A percentile compares a stretch with the other conserved stretches of the same genome.
These are phyloP conservation scores for Cherax quadricarinatus DNA, from an alignment of 1,140 invertebrate genomes.

Conservation along the genomic window DNA sequence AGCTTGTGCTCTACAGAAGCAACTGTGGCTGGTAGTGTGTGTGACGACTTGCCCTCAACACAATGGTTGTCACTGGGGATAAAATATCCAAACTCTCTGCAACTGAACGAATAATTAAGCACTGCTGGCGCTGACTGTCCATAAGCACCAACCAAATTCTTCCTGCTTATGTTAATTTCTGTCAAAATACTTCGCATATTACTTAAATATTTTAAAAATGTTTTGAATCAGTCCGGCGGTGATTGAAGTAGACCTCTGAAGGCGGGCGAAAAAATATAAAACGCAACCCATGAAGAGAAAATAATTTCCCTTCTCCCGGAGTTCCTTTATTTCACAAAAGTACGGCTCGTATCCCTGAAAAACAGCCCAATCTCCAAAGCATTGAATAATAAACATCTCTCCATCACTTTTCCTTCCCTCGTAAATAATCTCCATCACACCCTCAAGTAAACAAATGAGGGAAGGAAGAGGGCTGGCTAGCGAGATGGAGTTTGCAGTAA, in stretches of 20 bases:
- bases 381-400: constrained; percentile 43
- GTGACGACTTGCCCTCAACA: constrained; percentile 7
- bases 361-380: constrained; percentile 45
- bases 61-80: constrained; percentile 50
- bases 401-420: background rate
- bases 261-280: background rate
- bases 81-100: constrained; percentile 43
- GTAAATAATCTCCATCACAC: background rate
- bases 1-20: background rate
- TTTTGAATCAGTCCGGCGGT: background rate
- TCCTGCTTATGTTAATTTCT: background rate
- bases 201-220: background rate
- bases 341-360: constrained; percentile 35
- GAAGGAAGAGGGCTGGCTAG: background rate
- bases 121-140: background rate
- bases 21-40: background rate
- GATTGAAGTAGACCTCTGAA: background rate
- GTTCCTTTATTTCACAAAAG: constrained; percentile 59
- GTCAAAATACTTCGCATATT: background rate
- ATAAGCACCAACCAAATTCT: background rate
- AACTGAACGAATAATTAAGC: constrained; percentile 34
- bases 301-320: constrained; percentile 7
- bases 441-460: background rate
- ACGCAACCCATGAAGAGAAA: background rate
- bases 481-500: background rate